Percentiles rank a stretch among this genome's conserved stretches.
These are phyloP conservation scores for Chloebia gouldiae DNA, from an alignment of 2,113 vertebrate genomes.

Conservation along the genomic window DNA sequence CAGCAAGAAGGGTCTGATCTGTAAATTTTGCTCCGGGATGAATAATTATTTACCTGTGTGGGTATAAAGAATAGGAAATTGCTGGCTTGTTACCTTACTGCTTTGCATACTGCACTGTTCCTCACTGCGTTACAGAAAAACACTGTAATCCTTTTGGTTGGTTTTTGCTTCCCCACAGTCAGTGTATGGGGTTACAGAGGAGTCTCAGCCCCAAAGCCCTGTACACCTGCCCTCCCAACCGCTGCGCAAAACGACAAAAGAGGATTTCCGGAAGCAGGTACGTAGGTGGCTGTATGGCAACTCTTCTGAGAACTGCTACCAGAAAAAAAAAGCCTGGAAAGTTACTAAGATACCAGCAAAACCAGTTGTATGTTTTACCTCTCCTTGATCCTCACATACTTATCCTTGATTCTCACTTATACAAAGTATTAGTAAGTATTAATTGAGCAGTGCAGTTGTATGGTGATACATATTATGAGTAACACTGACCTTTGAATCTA, in stretches of 20 bases:
- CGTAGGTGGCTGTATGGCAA: not conserved
- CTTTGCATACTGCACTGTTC: not conserved
- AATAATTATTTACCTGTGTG: constrained; percentile 15
- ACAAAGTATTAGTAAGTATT: not conserved
- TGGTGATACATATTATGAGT: not conserved
- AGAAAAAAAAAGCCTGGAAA: not conserved
- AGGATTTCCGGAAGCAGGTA: constrained; percentile 91
- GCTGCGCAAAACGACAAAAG: constrained; percentile 86
- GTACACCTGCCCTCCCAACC: constrained; percentile 84
- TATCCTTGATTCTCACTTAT: not conserved
- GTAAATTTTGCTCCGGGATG: not conserved
- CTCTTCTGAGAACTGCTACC: not conserved
- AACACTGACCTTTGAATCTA: not conserved
- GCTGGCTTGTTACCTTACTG: not conserved
- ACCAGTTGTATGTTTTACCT: not conserved
- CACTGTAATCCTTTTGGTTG: not conserved
- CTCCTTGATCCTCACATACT: not conserved
- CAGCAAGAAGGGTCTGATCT: not conserved
- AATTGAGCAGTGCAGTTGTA: not conserved
- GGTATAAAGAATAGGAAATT: not conserved
- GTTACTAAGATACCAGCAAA: not conserved
- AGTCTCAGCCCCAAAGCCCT: constrained; percentile 88
- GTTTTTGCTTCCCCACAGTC: constrained; percentile 73
- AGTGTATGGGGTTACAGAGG: constrained; percentile 89
- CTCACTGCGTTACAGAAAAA: not conserved